Base-by-base conservation (phyloP, 2,888 invertebrate genomes). In the Agrotis clavis region DNA sequence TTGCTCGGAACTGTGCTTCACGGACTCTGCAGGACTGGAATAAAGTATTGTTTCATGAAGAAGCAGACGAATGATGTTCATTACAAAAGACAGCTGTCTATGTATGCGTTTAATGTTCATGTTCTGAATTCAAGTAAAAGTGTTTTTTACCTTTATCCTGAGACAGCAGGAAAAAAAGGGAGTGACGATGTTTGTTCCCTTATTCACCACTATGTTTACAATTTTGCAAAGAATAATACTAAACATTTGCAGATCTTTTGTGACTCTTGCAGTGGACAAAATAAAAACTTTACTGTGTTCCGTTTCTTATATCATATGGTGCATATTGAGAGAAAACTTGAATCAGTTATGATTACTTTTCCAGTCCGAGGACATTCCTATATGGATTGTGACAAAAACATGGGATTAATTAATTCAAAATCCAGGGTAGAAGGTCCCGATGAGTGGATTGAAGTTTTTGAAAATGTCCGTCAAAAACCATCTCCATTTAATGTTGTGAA, bases 121-220 rank as follows among this genome's bases (percentile, higher is more conserved):
- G 13, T 45, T 45, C 45, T 45, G 45, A 45, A 45, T 45, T 45
- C 45, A 45, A 45, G 45, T 45, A 45, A 45, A 45, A 45, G 45
- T 45, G 45, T 45, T 45, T 45, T 45, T 45, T 45, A 45, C 78
- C 74, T 68, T 51, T 87, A 87, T 71, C 75, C 83, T 48, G 82
- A 87, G 77, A 81, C 45, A 45, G 45, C n/a, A n/a, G 86, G 71
- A 45, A 81, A 82, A 68, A 86, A 86, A 76, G 85, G 85, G 19
- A 71, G 68, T 57, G 81, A 86, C 72, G 79, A 85, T 59, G 83
- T 87, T 21, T 74, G 71, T 62, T 86, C 85, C 21, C 50, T 87
- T 60, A 35, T 70, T 41, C 57, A 57, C 65, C 51, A 70, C 63
- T 70, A 47, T 62, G 41, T 67, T 45, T 51, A 19, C 21, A 67